These are phyloP conservation scores for Hydra vulgaris DNA, from an alignment of 30 jellyfish, hydroid and myxozoan species.

Conservation along the genomic window DNA sequence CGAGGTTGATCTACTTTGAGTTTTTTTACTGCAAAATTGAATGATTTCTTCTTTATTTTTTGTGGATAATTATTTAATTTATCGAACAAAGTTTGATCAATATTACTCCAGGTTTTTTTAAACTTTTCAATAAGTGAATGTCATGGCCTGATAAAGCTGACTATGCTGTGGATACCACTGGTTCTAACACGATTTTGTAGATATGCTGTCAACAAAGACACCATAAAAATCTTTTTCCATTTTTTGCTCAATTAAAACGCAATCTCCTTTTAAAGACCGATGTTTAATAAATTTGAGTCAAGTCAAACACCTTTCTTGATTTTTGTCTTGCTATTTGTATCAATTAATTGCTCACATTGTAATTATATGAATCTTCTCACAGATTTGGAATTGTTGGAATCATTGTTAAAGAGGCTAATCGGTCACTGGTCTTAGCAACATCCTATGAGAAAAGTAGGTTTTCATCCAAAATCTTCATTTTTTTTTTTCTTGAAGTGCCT, in stretches of 20 bases:
- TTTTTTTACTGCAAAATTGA: background rate
- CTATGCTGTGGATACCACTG: background rate
- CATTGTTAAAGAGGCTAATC: no score
- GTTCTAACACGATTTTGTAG: background rate
- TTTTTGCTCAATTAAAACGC: background rate
- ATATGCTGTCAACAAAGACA: background rate
- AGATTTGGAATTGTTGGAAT: no score
- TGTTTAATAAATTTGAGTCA: background rate
- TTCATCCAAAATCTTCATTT: no score
- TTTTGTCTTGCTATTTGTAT: no score
- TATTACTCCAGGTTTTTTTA: background rate
- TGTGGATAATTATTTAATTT: background rate
- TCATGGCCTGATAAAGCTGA: background rate
- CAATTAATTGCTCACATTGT: no score
- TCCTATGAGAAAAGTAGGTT: no score
- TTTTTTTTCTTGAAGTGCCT: no score
- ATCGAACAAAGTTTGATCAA: background rate
- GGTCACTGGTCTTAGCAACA: no score
- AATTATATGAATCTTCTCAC: no score
- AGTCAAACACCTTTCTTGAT: background rate
- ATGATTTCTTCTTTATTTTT: background rate
- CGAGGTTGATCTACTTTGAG: background rate
- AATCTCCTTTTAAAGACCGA: background rate
- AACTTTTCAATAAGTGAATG: background rate
- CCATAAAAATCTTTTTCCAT: background rate